A percentile compares a stretch with the other conserved stretches of the same genome.
phyloP scores from a whole-genome alignment of 1,140 invertebrate genomes.

The Drosophila arawakana region DNA sequence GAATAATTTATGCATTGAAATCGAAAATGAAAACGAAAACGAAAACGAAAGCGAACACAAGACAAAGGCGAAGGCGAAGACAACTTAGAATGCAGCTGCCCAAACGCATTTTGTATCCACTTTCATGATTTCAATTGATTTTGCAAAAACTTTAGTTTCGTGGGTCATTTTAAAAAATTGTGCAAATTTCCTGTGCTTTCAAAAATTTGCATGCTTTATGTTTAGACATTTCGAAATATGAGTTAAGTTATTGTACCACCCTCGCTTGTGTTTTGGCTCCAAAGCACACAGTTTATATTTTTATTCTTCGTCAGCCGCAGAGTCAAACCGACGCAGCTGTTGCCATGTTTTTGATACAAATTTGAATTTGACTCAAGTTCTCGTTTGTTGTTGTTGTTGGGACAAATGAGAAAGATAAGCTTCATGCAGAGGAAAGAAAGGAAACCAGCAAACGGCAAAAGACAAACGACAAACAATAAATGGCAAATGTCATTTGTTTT shows the following conservation, averaged over 20 bases:
- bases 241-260: not conserved
- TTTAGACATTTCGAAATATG: not conserved
- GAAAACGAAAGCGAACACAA: not conserved
- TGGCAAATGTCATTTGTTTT: constrained; percentile 62
- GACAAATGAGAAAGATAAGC: constrained; percentile 20
- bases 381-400: not conserved
- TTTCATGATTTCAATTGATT: constrained; percentile 39
- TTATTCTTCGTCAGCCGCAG: constrained; percentile 12
- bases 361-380: constrained; percentile 65
- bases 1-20: constrained; percentile 61
- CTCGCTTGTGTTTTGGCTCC: constrained; percentile 29
- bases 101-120: constrained; percentile 22
- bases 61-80: not conserved
- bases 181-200: not conserved
- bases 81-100: constrained; percentile 20
- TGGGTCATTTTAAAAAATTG: not conserved
- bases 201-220: not conserved
- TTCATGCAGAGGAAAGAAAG: constrained; percentile 26
- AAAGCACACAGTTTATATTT: constrained; percentile 45
- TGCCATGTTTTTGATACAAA: constrained; percentile 52
- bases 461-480: constrained; percentile 50
- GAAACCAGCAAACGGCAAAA: constrained; percentile 35
- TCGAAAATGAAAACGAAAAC: constrained; percentile 7
- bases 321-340: constrained; percentile 55
- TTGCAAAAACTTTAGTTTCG: constrained; percentile 12